phyloP scores from a whole-genome alignment of 1,140 invertebrate species.

The Drosophila repletoides region DNA sequence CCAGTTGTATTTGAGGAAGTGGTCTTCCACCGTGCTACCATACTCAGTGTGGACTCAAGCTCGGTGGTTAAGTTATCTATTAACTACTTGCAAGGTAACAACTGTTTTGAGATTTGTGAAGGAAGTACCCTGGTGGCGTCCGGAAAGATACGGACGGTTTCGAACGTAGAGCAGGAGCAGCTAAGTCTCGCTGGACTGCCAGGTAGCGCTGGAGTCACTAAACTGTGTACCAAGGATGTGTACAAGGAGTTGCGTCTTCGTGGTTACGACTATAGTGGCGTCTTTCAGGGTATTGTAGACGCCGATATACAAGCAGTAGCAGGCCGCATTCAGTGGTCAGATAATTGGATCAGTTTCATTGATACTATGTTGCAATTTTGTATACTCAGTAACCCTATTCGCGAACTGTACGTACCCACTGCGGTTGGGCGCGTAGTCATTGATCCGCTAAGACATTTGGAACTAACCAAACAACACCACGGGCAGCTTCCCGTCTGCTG shows the following conservation, averaged over 20 bases:
- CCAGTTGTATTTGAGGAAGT: slow-evolving; percentile 94
- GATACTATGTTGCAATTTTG: slow-evolving; percentile 97
- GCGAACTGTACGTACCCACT: slow-evolving; percentile 93
- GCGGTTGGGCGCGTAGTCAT: slow-evolving; percentile 91
- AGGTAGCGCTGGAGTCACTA: slow-evolving; percentile 72
- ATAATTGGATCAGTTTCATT: slow-evolving; percentile 96
- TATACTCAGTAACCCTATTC: slow-evolving; percentile 89
- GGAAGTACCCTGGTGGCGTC: slow-evolving; percentile 90
- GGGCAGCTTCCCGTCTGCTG: slow-evolving; percentile 85
- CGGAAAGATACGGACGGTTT: slow-evolving; percentile 88
- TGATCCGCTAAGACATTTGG: slow-evolving; percentile 88
- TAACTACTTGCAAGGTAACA: slow-evolving; percentile 93
- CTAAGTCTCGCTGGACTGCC: slow-evolving; percentile 81
- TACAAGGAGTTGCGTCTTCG: slow-evolving; percentile 96
- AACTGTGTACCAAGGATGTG: slow-evolving; percentile 87
- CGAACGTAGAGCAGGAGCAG: slow-evolving; percentile 85
- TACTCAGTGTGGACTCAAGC: slow-evolving; percentile 87
- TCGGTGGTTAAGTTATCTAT: slow-evolving; percentile 92
- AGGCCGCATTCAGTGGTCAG: slow-evolving; percentile 90
- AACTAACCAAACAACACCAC: slow-evolving; percentile 83
- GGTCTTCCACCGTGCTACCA: slow-evolving; percentile 94
- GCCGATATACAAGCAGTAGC: slow-evolving; percentile 86
- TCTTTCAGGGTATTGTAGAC: slow-evolving; percentile 91
- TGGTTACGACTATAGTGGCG: slow-evolving; percentile 96
- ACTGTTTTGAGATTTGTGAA: slow-evolving; percentile 96